Evolutionary conservation across 2,888 invertebrate genomes (phyloP).

Genomic region (Meliscaeva auricollis): DNA sequence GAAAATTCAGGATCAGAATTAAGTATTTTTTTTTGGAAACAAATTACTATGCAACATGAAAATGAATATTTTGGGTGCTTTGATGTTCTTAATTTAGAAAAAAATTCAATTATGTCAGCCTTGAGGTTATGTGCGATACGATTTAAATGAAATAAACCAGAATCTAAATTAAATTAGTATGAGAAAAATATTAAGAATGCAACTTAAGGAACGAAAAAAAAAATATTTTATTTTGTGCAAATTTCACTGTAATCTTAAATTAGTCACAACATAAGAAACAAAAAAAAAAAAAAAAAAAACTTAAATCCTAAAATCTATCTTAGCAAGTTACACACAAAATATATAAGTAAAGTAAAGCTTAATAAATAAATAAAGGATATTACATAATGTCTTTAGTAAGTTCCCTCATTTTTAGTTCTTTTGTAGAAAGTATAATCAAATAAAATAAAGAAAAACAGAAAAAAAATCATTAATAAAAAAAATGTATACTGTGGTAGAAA

Average conservation of each 20-base stretch:
- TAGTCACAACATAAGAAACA: background rate
- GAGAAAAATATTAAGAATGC: no score
- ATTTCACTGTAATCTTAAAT: background rate
- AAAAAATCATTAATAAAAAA: conserved; percentile 11
- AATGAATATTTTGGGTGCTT: no score
- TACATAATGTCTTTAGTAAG: background rate
- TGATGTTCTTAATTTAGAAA: no score
- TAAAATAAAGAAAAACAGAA: conserved; percentile 25
- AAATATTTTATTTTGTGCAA: background rate
- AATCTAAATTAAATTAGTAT: no score
- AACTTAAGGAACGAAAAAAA: background rate
- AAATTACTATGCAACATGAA: no score
- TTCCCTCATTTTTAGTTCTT: conserved; percentile 65
- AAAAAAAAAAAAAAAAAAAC: background rate
- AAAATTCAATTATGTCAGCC: no score
- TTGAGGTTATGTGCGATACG: no score
- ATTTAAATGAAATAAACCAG: no score
- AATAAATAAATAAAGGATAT: background rate
- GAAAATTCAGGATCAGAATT: no score
- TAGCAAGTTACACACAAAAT: background rate
- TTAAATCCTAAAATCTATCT: background rate
- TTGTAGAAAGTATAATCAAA: conserved; percentile 44
- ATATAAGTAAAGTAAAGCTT: background rate
- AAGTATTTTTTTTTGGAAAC: no score
- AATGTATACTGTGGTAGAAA: conserved; percentile 56